Evolutionary conservation across 2,113 vertebrate genomes (phyloP).

Genomic region (Python bivittatus): DNA sequence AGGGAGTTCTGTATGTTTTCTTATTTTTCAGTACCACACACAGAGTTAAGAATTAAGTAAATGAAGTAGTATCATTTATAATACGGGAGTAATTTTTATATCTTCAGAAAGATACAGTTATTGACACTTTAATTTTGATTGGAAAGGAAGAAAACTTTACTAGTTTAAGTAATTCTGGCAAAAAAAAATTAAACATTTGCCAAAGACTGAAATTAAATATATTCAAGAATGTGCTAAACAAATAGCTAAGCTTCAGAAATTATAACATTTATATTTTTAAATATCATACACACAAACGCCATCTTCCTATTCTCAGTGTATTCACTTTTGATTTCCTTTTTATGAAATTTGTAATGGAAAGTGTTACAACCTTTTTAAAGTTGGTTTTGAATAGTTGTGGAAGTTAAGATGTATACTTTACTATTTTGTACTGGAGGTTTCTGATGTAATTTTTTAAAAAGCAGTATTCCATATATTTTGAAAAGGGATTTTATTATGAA

Average conservation of each 20-base stretch:
- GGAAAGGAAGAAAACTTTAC: background rate
- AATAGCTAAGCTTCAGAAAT: constrained; percentile 12
- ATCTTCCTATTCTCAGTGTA: background rate
- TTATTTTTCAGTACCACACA: background rate
- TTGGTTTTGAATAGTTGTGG: background rate
- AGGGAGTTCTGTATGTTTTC: background rate
- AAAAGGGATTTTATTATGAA: background rate
- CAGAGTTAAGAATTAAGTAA: background rate
- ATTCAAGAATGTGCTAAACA: background rate
- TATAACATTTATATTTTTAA: background rate
- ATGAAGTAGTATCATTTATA: background rate
- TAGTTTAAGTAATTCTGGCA: background rate
- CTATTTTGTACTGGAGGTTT: background rate
- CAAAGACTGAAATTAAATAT: background rate
- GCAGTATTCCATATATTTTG: background rate
- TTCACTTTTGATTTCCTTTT: background rate
- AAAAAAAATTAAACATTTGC: background rate
- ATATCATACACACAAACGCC: background rate
- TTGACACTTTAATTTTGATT: background rate
- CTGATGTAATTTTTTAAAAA: background rate
- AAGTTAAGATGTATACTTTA: background rate
- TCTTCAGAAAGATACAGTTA: background rate
- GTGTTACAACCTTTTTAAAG: no score
- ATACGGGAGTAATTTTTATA: background rate
- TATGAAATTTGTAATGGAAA: background rate